These are phyloP conservation scores for Poeciliopsis paucimaculata DNA, from an alignment of 2,797 vertebrate genomes.

Conservation along the genomic window DNA sequence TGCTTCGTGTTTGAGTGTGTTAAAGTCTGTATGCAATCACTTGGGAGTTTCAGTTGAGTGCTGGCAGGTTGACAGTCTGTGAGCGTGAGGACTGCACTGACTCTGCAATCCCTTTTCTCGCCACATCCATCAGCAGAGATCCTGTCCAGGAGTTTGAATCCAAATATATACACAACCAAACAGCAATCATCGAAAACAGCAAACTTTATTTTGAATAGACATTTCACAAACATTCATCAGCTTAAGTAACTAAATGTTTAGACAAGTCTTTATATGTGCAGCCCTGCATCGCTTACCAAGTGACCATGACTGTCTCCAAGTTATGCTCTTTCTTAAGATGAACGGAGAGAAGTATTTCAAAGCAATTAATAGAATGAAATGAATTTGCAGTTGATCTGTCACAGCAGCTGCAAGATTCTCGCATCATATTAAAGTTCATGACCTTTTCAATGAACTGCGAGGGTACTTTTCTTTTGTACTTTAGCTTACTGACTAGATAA, in stretches of 20 bases:
- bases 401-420: constrained; percentile 47
- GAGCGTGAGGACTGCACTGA: constrained; percentile 27
- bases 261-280: constrained; percentile 17
- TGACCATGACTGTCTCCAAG: constrained; percentile 18
- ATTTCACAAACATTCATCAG: constrained; percentile 14
- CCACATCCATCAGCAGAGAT: constrained; percentile 44
- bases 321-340: constrained; percentile 31
- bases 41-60: constrained; percentile 50
- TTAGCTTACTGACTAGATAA: constrained; percentile 29
- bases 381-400: constrained; percentile 61
- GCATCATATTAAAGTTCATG: constrained; percentile 43
- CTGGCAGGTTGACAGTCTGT: constrained; percentile 60
- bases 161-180: constrained; percentile 16
- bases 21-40: constrained; percentile 51
- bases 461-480: constrained; percentile 44
- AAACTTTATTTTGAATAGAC: constrained; percentile 4
- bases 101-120: constrained; percentile 35
- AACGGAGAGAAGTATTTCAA: constrained; percentile 32
- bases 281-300: constrained; percentile 9
- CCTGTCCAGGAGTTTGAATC: constrained; percentile 23
- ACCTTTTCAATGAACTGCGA: constrained; percentile 56
- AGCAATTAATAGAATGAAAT: constrained; percentile 30
- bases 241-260: constrained; percentile 9
- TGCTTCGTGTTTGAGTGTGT: constrained; percentile 29
- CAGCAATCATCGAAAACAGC: constrained; percentile 25